phyloP scores from a whole-genome alignment of 2,113 vertebrate species.

The Cercocebus atys region DNA sequence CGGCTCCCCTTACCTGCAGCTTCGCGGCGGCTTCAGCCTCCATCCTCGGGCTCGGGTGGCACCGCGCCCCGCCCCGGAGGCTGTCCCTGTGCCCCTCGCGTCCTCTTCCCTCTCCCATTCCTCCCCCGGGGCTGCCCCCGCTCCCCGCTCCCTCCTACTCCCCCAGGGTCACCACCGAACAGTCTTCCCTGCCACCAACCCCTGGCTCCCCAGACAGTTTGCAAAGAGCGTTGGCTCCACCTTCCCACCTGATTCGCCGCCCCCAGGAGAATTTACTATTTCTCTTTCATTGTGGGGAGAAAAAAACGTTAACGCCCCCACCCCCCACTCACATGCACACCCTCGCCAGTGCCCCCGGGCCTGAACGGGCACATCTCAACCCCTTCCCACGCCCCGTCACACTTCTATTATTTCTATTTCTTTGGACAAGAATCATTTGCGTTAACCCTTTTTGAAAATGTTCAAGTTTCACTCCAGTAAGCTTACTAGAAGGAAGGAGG shows the following conservation, averaged over 20 bases:
- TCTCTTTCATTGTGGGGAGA: background rate
- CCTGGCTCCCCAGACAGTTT: background rate
- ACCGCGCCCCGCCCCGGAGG: accelerated
- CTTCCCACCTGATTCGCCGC: accelerated
- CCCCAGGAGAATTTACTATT: background rate
- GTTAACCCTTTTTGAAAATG: background rate
- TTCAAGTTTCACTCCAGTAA: too few relatives aligned
- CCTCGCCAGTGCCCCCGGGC: background rate
- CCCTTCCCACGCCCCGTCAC: background rate
- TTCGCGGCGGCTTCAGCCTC: background rate
- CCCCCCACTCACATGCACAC: accelerated
- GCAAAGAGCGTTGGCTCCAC: background rate
- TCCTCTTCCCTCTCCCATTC: accelerated
- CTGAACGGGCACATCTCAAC: background rate
- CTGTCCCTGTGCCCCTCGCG: accelerated
- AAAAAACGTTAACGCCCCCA: accelerated
- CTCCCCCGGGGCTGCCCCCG: background rate
- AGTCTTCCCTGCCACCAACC: background rate
- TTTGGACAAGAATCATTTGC: background rate
- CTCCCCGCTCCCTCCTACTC: too few relatives aligned
- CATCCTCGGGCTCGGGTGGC: background rate
- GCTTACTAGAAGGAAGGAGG: too few relatives aligned
- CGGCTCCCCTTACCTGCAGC: conserved; percentile 42
- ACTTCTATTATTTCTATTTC: background rate
- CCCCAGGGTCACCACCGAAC: accelerated